phyloP scores from a whole-genome alignment of 1,140 invertebrate species.

The Dermatophagoides farinae region DNA sequence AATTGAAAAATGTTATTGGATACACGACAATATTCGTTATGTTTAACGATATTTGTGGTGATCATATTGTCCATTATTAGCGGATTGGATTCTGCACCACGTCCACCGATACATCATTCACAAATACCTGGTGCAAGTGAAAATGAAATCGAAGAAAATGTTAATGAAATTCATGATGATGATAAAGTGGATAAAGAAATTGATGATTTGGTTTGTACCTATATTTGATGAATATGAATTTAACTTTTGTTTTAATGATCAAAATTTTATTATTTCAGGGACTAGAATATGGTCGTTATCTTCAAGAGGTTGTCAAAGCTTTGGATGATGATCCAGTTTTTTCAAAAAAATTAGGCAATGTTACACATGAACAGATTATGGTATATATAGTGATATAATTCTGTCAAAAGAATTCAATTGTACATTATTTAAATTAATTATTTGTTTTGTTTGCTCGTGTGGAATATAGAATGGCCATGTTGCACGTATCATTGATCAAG shows the following conservation, averaged over 20 bases:
- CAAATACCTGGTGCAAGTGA: neutral
- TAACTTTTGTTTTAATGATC: neutral
- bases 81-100: too few relatives aligned
- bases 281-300: slow-evolving; percentile 62
- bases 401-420: neutral
- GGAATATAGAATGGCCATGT: slow-evolving; percentile 74
- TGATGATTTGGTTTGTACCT: slow-evolving; percentile 2
- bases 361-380: slow-evolving; percentile 51
- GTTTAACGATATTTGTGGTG: too few relatives aligned
- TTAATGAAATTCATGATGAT: neutral
- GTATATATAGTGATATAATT: slow-evolving; percentile 31
- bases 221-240: neutral
- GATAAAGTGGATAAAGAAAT: slow-evolving; percentile 5
- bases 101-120: neutral
- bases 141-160: slow-evolving; percentile 9
- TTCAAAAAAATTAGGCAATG: slow-evolving; percentile 53
- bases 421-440: neutral
- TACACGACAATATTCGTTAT: too few relatives aligned
- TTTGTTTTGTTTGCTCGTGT: too few relatives aligned
- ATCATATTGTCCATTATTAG: too few relatives aligned
- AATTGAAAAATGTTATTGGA: too few relatives aligned
- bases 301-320: slow-evolving; percentile 60
- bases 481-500: slow-evolving; percentile 67
- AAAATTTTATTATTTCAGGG: slow-evolving; percentile 13
- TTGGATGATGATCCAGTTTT: slow-evolving; percentile 66